Conservation (phyloP, 2,113 vertebrate genomes). For the Myocastor coypus region DNA sequence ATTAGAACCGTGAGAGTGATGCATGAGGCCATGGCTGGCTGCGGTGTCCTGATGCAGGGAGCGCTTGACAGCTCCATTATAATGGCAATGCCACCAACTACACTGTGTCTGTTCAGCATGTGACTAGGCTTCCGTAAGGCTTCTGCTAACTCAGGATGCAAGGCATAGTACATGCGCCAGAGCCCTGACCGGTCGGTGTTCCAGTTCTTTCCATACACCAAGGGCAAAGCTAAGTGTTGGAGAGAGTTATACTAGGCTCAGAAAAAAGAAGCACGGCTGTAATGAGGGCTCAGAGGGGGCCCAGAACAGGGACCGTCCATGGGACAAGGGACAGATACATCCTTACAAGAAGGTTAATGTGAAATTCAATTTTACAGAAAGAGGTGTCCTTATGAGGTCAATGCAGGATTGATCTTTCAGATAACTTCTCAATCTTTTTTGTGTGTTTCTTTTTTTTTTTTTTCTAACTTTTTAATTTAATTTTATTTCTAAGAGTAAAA, state of each 20-base stretch:
- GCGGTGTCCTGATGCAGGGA: background rate
- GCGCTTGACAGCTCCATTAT: background rate
- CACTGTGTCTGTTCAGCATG: background rate
- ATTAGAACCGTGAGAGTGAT: background rate
- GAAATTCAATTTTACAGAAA: background rate
- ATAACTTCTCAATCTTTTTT: conserved; percentile 10
- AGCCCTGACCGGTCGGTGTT: background rate
- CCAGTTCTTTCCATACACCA: background rate
- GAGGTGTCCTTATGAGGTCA: background rate
- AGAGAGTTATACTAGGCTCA: background rate
- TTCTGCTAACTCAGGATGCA: background rate
- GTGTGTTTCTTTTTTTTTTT: too few species aligned
- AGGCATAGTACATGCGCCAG: background rate
- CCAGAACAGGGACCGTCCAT: background rate
- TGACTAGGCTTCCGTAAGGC: background rate
- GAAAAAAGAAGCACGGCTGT: background rate
- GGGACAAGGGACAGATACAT: background rate
- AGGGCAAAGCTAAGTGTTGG: background rate
- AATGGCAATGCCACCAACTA: background rate
- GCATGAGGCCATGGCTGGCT: background rate
- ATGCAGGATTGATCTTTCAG: background rate
- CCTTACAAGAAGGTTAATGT: background rate
- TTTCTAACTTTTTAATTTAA: too few species aligned
- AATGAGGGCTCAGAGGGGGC: background rate
- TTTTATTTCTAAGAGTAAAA: too few species aligned